A percentile compares a stretch with the other conserved stretches of the same genome.
These are phyloP conservation scores for Rousettus madagascariensis DNA, from an alignment of 2,797 vertebrate species.

Conservation along the genomic window DNA sequence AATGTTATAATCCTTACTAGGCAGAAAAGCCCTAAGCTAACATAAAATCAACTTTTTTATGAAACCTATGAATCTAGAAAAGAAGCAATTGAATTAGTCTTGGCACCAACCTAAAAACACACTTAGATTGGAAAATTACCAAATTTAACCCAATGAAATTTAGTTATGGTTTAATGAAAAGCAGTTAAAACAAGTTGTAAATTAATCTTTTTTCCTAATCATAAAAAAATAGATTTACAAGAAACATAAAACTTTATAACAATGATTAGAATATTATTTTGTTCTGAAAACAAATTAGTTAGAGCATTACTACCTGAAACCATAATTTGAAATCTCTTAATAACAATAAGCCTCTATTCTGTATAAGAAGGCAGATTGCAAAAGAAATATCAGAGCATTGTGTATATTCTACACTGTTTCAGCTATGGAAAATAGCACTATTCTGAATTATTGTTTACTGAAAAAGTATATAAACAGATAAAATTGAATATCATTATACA, in stretches of 20 bases:
- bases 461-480: constrained; percentile 62
- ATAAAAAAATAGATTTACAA: constrained; percentile 66
- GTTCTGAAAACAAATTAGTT: constrained; percentile 61
- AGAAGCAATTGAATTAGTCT: constrained; percentile 75
- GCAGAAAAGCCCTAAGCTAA: constrained; percentile 78
- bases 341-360: constrained; percentile 59
- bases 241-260: constrained; percentile 58
- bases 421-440: constrained; percentile 49
- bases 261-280: constrained; percentile 70
- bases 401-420: constrained; percentile 48
- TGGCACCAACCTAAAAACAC: constrained; percentile 78
- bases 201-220: constrained; percentile 72
- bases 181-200: constrained; percentile 79
- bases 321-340: constrained; percentile 62
- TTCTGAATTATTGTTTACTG: constrained; percentile 62
- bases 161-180: constrained; percentile 78
- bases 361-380: constrained; percentile 50
- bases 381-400: constrained; percentile 57
- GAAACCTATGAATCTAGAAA: constrained; percentile 76
- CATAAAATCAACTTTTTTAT: constrained; percentile 80
- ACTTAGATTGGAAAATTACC: constrained; percentile 77
- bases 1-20: constrained; percentile 73
- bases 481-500: constrained; percentile 69
- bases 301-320: constrained; percentile 71
- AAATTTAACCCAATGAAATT: constrained; percentile 79